Evolutionary conservation across 2,113 vertebrate species (phyloP), one percentile per base, ranked within the genome.

Genomic region (Colaptes auratus): DNA sequence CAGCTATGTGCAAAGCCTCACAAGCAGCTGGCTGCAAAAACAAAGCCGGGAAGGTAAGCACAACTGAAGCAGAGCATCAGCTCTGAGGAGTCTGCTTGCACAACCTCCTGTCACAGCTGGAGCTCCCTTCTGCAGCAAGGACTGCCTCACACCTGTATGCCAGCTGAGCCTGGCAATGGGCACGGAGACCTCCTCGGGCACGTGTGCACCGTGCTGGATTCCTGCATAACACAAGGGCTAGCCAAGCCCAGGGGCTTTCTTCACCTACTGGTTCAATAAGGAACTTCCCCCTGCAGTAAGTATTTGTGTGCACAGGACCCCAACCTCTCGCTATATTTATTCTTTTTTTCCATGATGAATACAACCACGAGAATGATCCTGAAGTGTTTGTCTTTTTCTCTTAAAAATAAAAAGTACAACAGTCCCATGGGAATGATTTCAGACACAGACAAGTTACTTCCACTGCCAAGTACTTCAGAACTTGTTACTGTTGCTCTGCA

Each of bases 31-130:
- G 23, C 23, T 52, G 50, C 36, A 64, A 9, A 50, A 9, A 31
- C 27, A 59, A 28, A 65, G 2, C 42, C 42, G 33, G 70, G 81
- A 93, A 89, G 67, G 31, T 63, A 42, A 82, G 66, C 64, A 53
- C 8, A 75, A 67, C 11, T 59, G 55, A 24, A 59, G 61, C 31
- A 48, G 58, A 82, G 6, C 14, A 82, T 25, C 42, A 58, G 39
- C 42, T 58, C 48, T 72, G 66, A 81, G 48, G 79, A 73, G 55
- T 77, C 97, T 9, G 90, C 98, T 97, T 98, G 98, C 88, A 90
- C 98, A 98, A 98, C 90, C 97, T 98, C 97, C 97, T 97, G 97
- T 79, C 98, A 97, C 39, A 97, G 96, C 90, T 97, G 90, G 92
- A 93, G 85, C 97, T 97, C 92, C 96, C 95, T 95, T 98, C 98